These are phyloP conservation scores for Macropodus opercularis DNA, from an alignment of 2,797 vertebrate species.

Conservation along the genomic window DNA sequence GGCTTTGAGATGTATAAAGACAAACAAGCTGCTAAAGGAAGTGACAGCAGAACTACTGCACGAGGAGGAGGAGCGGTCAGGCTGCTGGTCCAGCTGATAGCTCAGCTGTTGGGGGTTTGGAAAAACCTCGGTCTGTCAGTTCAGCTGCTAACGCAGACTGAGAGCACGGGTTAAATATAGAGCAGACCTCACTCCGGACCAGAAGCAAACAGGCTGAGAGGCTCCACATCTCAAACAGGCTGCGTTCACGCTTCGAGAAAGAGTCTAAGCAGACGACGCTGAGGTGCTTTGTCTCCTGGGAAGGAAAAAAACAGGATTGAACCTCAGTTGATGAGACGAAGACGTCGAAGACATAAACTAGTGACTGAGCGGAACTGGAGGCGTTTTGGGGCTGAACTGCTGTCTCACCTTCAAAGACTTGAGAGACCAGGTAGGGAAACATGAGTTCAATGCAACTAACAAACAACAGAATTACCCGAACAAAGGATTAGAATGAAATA, in stretches of 20 bases:
- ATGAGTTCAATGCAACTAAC: not conserved
- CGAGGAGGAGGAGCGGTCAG: constrained; percentile 31
- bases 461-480: too few relatives aligned
- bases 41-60: not conserved
- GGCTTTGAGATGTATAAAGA: not conserved
- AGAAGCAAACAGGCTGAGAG: constrained; percentile 59
- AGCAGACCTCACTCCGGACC: constrained; percentile 78
- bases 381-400: constrained; percentile 46
- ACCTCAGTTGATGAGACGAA: constrained; percentile 26
- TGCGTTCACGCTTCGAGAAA: constrained; percentile 80
- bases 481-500: too few relatives aligned
- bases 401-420: constrained; percentile 16
- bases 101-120: constrained; percentile 80
- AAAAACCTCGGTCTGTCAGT: constrained; percentile 81
- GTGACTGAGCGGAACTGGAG: constrained; percentile 52
- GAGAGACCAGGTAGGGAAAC: constrained; percentile 82
- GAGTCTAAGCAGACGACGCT: constrained; percentile 57
- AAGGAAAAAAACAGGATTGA: constrained; percentile 23
- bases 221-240: constrained; percentile 60
- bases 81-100: constrained; percentile 35
- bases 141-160: constrained; percentile 92
- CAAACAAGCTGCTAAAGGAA: constrained; percentile 1
- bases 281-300: constrained; percentile 36
- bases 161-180: constrained; percentile 96
- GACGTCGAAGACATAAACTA: constrained; percentile 44